Evolutionary conservation across 2,797 vertebrate genomes (phyloP), one percentile per base, ranked within the genome.

Genomic region (Pseudochirops cupreus): DNA sequence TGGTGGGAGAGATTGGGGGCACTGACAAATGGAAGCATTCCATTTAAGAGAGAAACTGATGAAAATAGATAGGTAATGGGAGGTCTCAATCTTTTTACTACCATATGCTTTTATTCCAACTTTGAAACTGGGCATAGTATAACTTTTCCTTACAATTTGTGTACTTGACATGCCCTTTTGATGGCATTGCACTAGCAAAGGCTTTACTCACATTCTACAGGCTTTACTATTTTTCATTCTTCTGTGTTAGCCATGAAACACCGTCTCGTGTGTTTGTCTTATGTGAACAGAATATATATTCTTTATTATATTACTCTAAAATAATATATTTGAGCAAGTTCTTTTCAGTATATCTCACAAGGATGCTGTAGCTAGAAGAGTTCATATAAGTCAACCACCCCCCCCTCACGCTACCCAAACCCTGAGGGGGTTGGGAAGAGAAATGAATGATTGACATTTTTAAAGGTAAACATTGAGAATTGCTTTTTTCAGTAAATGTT

Each of bases 401-500:
- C n/a, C n/a, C 46, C 7, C 82, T 5, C 56, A 62, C 2, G 46
- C n/a, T 46, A 46, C 6, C n/a, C 39, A 46, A 46, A 24, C 16
- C 74, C 74, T 24, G 39, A 46, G 18, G 74, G n/a, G 18, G 9
- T 46, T 46, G 21, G 18, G 74, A 82, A 39, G 39, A 46, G 91
- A 97, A 97, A 18, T 91, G 46, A 82, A n/a, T 18, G 82, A 91
- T 39, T 95, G 24, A 0, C 53, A 56, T 96, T 94, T 18, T 92
- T 93, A 92, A 94, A 90, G 14, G 33, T 95, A 94, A 98, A 82
- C 3, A 53, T 62, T 90, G 67, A n/a, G n/a, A 31, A 94, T 93
- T 89, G 39, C 56, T 21, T 96, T 94, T 56, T 96, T 56, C n/a
- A n/a, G 50, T 93, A 93, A 2, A 1, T 56, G 6, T 16, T 93